Conservation (phyloP, 2,797 vertebrate species). For the Cichlasoma orientale region DNA sequence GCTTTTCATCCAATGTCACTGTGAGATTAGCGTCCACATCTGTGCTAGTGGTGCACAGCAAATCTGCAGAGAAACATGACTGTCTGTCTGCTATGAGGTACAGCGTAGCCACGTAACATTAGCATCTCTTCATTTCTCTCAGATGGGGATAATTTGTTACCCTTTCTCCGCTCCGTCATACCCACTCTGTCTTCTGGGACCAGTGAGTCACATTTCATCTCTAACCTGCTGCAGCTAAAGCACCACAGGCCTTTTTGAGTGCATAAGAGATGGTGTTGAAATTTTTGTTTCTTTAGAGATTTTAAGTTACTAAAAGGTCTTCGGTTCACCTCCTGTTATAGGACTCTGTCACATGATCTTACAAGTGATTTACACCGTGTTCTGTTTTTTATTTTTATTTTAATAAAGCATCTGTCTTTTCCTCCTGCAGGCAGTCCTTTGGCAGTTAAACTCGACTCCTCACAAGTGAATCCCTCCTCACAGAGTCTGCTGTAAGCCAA, state of each 20-base stretch:
- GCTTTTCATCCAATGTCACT: no score
- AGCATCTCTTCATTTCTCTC: background rate
- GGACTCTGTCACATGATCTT: background rate
- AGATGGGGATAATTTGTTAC: background rate
- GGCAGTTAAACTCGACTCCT: background rate
- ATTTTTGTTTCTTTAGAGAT: background rate
- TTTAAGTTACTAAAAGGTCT: background rate
- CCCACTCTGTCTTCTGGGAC: conserved; percentile 4
- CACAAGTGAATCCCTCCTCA: background rate
- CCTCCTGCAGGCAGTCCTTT: conserved; percentile 15
- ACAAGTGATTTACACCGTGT: no score
- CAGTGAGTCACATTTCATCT: conserved; percentile 47
- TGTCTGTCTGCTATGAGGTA: no score
- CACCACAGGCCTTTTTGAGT: background rate
- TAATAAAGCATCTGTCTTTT: background rate
- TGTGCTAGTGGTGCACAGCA: background rate
- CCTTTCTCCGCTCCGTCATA: background rate
- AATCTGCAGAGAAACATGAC: background rate
- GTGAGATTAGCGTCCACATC: no score
- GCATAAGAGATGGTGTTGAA: background rate
- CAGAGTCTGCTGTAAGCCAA: conserved; percentile 38
- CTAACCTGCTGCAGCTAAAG: background rate
- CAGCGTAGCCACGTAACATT: background rate
- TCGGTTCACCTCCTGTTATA: background rate
- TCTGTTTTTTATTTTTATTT: background rate